phyloP scores from a whole-genome alignment of 2,113 vertebrate genomes.

The Osmerus eperlanus region DNA sequence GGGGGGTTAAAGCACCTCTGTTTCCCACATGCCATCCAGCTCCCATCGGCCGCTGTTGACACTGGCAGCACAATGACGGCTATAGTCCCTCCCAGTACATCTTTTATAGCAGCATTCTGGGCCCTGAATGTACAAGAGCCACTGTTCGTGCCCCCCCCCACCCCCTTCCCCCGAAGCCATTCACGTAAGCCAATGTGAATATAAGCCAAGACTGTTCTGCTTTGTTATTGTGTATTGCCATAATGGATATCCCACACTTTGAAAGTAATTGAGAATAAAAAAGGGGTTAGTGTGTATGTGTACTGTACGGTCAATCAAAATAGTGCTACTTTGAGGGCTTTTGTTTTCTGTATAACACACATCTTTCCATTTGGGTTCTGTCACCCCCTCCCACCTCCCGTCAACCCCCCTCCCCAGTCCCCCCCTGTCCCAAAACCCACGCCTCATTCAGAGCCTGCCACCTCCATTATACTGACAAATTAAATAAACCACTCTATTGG shows the following conservation, averaged over 20 bases:
- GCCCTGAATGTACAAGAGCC: constrained; percentile 84
- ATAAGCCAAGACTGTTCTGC: constrained; percentile 84
- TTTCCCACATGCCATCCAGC: constrained; percentile 84
- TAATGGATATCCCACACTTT: constrained; percentile 96
- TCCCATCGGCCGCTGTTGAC: constrained; percentile 94
- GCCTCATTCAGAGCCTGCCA: constrained; percentile 83
- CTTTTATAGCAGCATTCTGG: constrained; percentile 91
- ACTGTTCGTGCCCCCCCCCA: constrained; percentile 49
- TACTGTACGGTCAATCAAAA: constrained; percentile 80
- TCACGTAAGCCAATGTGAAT: constrained; percentile 90
- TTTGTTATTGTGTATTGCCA: constrained; percentile 89
- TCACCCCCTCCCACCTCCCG: constrained; percentile 68
- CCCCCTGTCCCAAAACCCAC: constrained; percentile 67
- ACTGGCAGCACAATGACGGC: constrained; percentile 87
- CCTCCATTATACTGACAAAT: constrained; percentile 96
- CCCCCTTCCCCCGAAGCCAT: constrained; percentile 44
- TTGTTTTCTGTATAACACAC: constrained; percentile 81
- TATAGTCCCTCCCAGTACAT: constrained; percentile 85
- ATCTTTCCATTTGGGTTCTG: constrained; percentile 80
- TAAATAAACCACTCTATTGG: constrained; percentile 96
- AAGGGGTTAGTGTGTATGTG: constrained; percentile 65
- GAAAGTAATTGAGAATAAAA: constrained; percentile 90
- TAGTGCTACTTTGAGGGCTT: constrained; percentile 95
- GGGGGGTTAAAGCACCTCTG: constrained; percentile 76
- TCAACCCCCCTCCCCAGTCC: constrained; percentile 75